A percentile compares a stretch with the other conserved stretches of the same genome.
phyloP scores from a whole-genome alignment of 2,113 vertebrate species.

The Platichthys flesus region DNA sequence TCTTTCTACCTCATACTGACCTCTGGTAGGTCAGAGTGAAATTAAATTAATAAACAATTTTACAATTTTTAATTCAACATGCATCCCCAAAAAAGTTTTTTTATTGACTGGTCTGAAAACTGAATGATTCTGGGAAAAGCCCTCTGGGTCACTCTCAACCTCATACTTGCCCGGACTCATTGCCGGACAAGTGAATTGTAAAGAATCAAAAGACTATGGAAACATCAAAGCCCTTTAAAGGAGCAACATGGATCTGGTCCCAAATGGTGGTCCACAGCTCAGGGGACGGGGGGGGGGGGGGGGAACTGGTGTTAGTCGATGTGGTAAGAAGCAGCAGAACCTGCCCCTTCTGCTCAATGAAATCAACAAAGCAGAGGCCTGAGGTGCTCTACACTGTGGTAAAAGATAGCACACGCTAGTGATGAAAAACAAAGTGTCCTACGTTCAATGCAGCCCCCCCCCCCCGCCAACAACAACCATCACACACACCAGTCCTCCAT shows the following conservation, averaged over 20 bases:
- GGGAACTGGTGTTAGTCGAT: neutral
- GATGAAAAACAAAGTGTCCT: slow-evolving; percentile 31
- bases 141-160: neutral
- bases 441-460: neutral
- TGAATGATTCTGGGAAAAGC: neutral
- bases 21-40: no score
- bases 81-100: neutral
- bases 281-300: neutral
- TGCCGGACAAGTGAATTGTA: slow-evolving; percentile 5
- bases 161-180: neutral
- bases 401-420: slow-evolving; percentile 36
- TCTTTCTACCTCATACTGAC: no score
- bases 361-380: slow-evolving; percentile 18
- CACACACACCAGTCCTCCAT: neutral
- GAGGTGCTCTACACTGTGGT: slow-evolving; percentile 43
- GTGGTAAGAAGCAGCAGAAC: slow-evolving; percentile 1
- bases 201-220: neutral
- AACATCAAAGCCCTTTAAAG: neutral
- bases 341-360: slow-evolving; percentile 1
- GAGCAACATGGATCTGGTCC: neutral
- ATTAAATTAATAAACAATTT: no score
- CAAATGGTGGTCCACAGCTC: neutral
- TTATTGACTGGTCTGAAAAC: neutral
- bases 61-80: no score
- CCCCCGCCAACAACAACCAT: neutral